These are phyloP conservation scores for Synergus gifuensis DNA, from an alignment of 2,888 invertebrate species.

Conservation along the genomic window DNA sequence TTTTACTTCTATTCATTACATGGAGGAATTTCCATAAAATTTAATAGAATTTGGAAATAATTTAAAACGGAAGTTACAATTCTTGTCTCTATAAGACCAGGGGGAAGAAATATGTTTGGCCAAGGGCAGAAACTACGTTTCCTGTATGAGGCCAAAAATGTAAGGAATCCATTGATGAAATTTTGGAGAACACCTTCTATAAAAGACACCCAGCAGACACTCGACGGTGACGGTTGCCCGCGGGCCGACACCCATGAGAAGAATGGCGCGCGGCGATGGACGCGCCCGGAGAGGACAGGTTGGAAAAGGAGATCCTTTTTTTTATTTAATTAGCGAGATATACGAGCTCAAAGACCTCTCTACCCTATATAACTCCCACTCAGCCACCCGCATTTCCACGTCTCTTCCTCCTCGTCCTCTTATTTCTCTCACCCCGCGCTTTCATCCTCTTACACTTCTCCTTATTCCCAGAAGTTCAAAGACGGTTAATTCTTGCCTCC, in stretches of 20 bases:
- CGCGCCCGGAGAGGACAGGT: slow-evolving; percentile 47
- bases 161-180: slow-evolving; percentile 8
- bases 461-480: slow-evolving; percentile 36
- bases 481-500: slow-evolving; percentile 44
- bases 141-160: neutral
- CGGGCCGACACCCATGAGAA: slow-evolving; percentile 68
- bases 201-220: slow-evolving; percentile 54
- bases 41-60: neutral
- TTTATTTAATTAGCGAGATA: slow-evolving; percentile 75
- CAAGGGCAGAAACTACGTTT: too few relatives aligned
- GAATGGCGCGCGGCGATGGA: slow-evolving; percentile 63
- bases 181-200: slow-evolving; percentile 53
- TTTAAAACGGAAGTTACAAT: neutral
- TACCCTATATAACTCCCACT: slow-evolving; percentile 47
- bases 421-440: neutral
- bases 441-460: slow-evolving; percentile 40
- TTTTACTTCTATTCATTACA: too few relatives aligned
- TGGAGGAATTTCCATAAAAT: too few relatives aligned
- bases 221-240: slow-evolving; percentile 65
- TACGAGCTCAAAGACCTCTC: slow-evolving; percentile 68
- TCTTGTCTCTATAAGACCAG: neutral
- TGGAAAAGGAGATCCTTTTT: slow-evolving; percentile 51
- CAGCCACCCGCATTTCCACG: slow-evolving; percentile 23
- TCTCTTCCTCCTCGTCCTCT: slow-evolving; percentile 6
- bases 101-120: neutral